Evolutionary conservation across 2,113 vertebrate species (phyloP).

Genomic region (Bufo gargarizans): DNA sequence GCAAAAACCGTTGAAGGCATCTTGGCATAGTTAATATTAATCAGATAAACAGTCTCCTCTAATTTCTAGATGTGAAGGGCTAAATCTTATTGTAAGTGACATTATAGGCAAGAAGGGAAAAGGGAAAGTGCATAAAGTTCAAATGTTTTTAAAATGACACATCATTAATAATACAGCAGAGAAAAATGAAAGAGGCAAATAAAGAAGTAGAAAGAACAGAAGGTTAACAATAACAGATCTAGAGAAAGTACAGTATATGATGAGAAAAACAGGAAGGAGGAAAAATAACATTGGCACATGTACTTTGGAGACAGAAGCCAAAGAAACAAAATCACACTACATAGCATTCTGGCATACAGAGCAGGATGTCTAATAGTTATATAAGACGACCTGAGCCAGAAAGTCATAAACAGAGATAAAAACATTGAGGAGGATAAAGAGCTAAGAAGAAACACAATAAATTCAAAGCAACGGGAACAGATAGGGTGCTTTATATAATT

Average conservation of each 20-base stretch:
- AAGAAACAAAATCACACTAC: conserved; percentile 39
- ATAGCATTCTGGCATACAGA: conserved; percentile 35
- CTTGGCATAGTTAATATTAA: neutral
- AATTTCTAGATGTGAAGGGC: neutral
- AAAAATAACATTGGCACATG: conserved; percentile 43
- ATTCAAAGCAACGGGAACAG: neutral
- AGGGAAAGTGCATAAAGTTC: neutral
- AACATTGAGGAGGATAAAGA: neutral
- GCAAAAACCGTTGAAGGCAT: too few species aligned
- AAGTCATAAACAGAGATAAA: conserved; percentile 2
- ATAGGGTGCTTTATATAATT: neutral
- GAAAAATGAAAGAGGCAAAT: neutral
- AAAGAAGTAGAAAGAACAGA: conserved; percentile 18
- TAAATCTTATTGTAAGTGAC: neutral
- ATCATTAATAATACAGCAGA: neutral
- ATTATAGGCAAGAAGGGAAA: neutral
- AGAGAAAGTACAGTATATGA: conserved; percentile 17
- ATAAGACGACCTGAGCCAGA: conserved; percentile 38
- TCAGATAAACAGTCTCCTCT: neutral
- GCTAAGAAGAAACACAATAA: neutral
- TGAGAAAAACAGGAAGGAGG: conserved; percentile 47
- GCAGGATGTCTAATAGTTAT: conserved; percentile 41
- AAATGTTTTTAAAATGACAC: neutral
- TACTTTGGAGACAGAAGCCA: conserved; percentile 32
- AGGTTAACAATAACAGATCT: conserved; percentile 44